Conservation (phyloP, 2,113 vertebrate genomes). For the Philantomba maxwellii region DNA sequence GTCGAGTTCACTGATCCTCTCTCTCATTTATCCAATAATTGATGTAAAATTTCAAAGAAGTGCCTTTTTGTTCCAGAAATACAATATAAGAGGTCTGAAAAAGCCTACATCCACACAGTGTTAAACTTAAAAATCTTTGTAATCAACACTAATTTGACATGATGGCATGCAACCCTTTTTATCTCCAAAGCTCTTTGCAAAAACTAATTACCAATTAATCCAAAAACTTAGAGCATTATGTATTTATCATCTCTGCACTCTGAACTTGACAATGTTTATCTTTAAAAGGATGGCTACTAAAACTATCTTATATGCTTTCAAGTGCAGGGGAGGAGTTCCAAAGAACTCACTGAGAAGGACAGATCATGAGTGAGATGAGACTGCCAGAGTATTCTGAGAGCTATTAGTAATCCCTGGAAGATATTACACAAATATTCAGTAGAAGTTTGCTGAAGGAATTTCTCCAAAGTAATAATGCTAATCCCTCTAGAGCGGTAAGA, state of each 20-base stretch:
- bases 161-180: background rate
- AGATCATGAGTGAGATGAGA: background rate
- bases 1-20: constrained; percentile 33
- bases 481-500: background rate
- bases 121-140: constrained; percentile 35
- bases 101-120: background rate
- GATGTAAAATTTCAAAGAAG: background rate
- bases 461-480: constrained; percentile 21
- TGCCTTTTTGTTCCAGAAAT: constrained; percentile 47
- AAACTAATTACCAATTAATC: constrained; percentile 56
- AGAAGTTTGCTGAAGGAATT: constrained; percentile 1
- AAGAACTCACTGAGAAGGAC: background rate
- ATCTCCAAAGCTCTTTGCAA: constrained; percentile 41
- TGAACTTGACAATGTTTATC: constrained; percentile 10
- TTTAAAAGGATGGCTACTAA: background rate
- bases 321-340: background rate
- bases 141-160: constrained; percentile 52
- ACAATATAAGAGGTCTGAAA: background rate
- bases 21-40: constrained; percentile 54
- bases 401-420: background rate
- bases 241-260: constrained; percentile 24
- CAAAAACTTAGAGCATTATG: constrained; percentile 27
- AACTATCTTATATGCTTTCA: background rate
- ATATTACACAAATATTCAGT: background rate
- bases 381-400: background rate